Evolutionary conservation across 2,888 invertebrate genomes (phyloP), one percentile per base, ranked within the genome.

Genomic region (Acleris literana): DNA sequence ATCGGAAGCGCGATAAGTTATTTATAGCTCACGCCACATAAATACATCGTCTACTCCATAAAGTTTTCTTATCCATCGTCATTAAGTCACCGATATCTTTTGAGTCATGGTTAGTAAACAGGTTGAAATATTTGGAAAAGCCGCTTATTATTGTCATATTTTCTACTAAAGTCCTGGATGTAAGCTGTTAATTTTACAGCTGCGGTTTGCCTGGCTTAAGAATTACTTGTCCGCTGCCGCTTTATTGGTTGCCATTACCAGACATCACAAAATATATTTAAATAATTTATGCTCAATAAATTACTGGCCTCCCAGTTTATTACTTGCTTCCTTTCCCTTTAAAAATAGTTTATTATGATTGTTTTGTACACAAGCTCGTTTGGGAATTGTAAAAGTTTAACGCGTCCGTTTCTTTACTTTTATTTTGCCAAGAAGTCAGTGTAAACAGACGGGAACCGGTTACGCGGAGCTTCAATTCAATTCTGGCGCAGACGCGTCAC

Each of bases 401-500:
- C 59, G 48, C 49, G 46, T 20, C 58, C 25, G 54, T 64, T 69
- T 9, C 22, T 59, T 61, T 57, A 53, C 46, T 57, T 66, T 57
- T 66, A 66, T 61, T 62, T 62, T 52, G 66, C 44, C 56, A 62
- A 62, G 57, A 64, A 70, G 74, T 72, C 67, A 72, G 75, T 73
- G 69, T 63, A 72, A 70, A 77, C 81, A 80, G 79, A 82, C 84
- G 79, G 77, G 71, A 81, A 81, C 80, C 77, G 77, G 82, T 83
- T 83, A 80, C 71, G 81, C 75, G 76, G 80, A 82, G 71, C 80
- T 79, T 79, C 75, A 81, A 79, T 74, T 76, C 82, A 82, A 85
- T 85, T 84, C 81, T 77, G 74, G 74, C 82, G 84, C 82, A 85
- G 83, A 87, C 86, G 90, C 90, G 91, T 89, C 86, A 83, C 85